Conservation (phyloP, 1,140 invertebrate genomes). For the Yoshiicerus persimilis region DNA sequence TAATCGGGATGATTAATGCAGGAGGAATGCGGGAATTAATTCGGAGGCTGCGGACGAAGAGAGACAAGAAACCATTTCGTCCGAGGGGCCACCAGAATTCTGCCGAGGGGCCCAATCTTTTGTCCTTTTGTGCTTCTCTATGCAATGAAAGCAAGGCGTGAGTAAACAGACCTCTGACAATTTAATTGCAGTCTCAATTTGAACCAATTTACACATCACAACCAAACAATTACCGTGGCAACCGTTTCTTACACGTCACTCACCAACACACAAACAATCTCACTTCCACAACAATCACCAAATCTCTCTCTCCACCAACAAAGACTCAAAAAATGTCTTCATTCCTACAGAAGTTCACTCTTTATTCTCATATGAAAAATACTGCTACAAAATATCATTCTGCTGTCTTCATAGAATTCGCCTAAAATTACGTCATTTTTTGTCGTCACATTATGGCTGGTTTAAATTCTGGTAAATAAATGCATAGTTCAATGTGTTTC, state of each 20-base stretch:
- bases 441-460: too few species aligned
- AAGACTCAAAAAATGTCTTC: too few species aligned
- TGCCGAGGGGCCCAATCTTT: not conserved
- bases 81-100: not conserved
- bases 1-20: not conserved
- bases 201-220: constrained; percentile 6
- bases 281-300: not conserved
- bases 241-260: not conserved
- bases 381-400: too few species aligned
- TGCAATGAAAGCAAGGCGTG: not conserved
- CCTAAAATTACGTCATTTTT: too few species aligned
- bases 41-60: not conserved
- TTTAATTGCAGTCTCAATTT: constrained; percentile 23
- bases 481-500: too few species aligned
- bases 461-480: too few species aligned
- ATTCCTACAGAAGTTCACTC: too few species aligned
- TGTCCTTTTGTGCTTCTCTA: not conserved
- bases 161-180: not conserved
- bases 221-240: not conserved
- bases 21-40: not conserved
- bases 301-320: not conserved
- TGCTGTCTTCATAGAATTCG: too few species aligned
- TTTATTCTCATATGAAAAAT: too few species aligned
- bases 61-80: not conserved
- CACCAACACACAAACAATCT: not conserved